Evolutionary conservation across 2,797 vertebrate genomes (phyloP), one percentile per base, ranked within the genome.

Genomic region (Octomys mimax): DNA sequence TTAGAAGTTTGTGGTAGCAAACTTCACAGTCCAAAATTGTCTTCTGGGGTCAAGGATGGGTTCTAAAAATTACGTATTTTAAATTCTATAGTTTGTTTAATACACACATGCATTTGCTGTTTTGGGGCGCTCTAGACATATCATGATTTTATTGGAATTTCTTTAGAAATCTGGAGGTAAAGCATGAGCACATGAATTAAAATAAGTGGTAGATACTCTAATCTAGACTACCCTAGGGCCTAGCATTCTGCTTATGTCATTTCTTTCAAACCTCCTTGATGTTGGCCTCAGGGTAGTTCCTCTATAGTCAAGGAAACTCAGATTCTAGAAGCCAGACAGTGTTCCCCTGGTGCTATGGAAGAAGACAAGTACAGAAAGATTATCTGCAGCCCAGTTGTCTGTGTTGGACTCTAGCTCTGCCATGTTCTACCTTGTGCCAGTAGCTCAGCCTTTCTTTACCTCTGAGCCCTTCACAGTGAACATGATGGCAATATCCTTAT

Each of bases 111-210:
- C 0, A 68, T 66, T 77, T 87, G 42, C 4, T 87, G 18, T 84
- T 92, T 33, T 46, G 57, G 16, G 39, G 31, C 14, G 66, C 14
- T 59, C 10, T 92, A 46, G 49, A 81, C 21, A 36, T 12, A 10
- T 59, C 24, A 75, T 61, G 71, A 62, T 77, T 91, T 57, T 81
- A 61, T 52, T 84, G 77, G 33, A 70, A 77, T 82, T 70, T 94
- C 42, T 49, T 42, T 91, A 79, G 59, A 54, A 80, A 81, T 89
- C 26, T 87, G 73, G 12, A 19, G 16, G 68, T 21, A 36, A 2
- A 42, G 46, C 26, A 59, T 49, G 39, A 78, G 12, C 26, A 4
- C 80, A 54, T 14, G 68, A 31, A 19, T 22, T 94, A 83, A 93
- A 84, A 83, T 87, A 24, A 92, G 89, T 87, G 39, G 6, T 4